A percentile compares a stretch with the other conserved stretches of the same genome.
Conservation (phyloP, 2,797 vertebrate species). For the Lacerta viridis region DNA sequence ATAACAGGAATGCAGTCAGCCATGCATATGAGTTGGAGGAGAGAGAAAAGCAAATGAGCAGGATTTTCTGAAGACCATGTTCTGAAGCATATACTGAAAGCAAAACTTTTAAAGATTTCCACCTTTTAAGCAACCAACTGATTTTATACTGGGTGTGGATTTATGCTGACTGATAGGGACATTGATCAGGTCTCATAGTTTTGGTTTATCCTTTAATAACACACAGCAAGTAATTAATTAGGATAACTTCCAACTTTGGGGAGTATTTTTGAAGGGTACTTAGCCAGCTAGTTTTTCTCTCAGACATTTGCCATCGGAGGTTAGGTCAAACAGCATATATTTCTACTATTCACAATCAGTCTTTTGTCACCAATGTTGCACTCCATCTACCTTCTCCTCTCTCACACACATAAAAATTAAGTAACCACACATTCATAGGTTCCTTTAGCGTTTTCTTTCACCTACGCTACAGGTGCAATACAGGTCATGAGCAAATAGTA, state of each 20-base stretch:
- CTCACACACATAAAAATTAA: conserved; percentile 8
- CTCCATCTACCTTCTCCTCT: background rate
- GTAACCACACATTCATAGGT: conserved; percentile 12
- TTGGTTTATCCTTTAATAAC: conserved; percentile 36
- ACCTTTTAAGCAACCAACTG: conserved; percentile 53
- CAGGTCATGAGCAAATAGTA: conserved; percentile 14
- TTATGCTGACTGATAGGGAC: conserved; percentile 65
- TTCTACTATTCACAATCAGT: conserved; percentile 3
- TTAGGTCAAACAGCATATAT: conserved; percentile 37
- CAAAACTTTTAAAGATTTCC: conserved; percentile 27
- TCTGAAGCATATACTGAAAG: conserved; percentile 57
- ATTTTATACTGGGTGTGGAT: conserved; percentile 52
- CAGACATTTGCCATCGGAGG: conserved; percentile 22
- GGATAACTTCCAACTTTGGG: conserved; percentile 62
- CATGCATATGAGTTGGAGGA: conserved; percentile 66
- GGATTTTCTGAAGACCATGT: conserved; percentile 52
- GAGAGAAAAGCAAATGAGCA: conserved; percentile 69
- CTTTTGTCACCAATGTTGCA: background rate
- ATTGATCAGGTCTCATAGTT: conserved; percentile 69
- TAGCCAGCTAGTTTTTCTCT: conserved; percentile 45
- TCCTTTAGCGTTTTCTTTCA: conserved; percentile 43
- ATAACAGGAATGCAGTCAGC: conserved; percentile 69
- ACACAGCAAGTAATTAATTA: conserved; percentile 35
- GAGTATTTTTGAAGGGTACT: conserved; percentile 45
- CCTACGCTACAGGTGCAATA: conserved; percentile 26